Evolutionary conservation across 1,140 invertebrate genomes (phyloP).

Genomic region (Colletes latitarsis): DNA sequence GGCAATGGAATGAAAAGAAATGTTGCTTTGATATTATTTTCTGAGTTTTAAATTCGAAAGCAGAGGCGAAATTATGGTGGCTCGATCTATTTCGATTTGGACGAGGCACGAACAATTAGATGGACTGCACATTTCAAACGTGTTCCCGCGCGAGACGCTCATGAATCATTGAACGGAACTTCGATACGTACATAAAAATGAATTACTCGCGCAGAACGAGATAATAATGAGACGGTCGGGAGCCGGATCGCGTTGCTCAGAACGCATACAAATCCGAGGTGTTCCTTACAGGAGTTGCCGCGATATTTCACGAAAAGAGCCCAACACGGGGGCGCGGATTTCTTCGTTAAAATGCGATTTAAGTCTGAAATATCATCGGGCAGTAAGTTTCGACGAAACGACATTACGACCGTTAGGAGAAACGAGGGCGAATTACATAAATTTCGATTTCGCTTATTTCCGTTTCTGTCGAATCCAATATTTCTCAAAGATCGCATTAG

Average conservation of each 20-base stretch:
- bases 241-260: slow-evolving; percentile 23
- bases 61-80: too few relatives aligned
- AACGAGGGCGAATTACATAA: neutral
- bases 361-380: slow-evolving; percentile 48
- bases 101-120: slow-evolving; percentile 2
- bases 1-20: too few relatives aligned
- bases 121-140: slow-evolving; percentile 13
- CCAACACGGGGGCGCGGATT: slow-evolving; percentile 53
- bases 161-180: slow-evolving; percentile 58
- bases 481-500: too few relatives aligned
- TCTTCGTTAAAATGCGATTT: slow-evolving; percentile 43
- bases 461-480: neutral
- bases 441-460: neutral
- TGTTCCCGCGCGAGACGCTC: slow-evolving; percentile 25
- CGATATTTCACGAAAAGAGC: slow-evolving; percentile 67
- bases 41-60: too few relatives aligned
- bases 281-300: slow-evolving; percentile 23
- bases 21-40: too few relatives aligned
- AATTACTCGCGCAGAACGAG: slow-evolving; percentile 64
- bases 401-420: too few relatives aligned
- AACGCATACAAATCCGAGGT: slow-evolving; percentile 37
- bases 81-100: too few relatives aligned
- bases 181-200: slow-evolving; percentile 63
- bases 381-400: slow-evolving; percentile 21
- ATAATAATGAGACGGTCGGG: slow-evolving; percentile 67